These are phyloP conservation scores for Xenopus borealis DNA, from an alignment of 2,113 vertebrate species.

Conservation along the genomic window DNA sequence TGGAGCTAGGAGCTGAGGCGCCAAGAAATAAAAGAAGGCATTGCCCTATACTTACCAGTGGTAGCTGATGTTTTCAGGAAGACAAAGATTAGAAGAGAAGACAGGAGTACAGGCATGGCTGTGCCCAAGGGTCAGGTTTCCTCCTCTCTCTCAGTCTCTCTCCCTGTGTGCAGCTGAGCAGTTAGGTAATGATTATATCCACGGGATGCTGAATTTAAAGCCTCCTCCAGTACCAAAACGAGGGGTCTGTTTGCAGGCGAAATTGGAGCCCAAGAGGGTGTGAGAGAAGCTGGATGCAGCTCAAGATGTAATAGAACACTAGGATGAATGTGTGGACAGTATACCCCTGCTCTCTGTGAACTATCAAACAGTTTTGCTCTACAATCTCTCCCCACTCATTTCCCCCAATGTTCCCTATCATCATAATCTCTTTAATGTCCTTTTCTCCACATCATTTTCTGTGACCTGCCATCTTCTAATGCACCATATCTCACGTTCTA, in stretches of 20 bases:
- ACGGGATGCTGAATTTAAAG: constrained; percentile 31
- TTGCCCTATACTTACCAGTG: constrained; percentile 17
- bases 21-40: no score
- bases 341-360: no score
- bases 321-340: constrained; percentile 8
- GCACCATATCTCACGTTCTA: no score
- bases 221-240: constrained; percentile 9
- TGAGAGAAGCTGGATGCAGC: constrained; percentile 21
- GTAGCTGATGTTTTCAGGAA: not conserved
- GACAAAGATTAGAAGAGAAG: not conserved
- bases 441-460: no score
- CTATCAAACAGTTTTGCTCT: no score
- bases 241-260: constrained; percentile 22
- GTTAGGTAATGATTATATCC: constrained; percentile 9
- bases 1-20: no score
- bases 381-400: no score
- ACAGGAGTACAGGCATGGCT: constrained; percentile 16
- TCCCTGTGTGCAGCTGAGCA: not conserved
- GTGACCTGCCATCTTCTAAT: no score
- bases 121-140: not conserved
- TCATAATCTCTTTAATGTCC: no score
- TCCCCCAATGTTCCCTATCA: no score
- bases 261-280: constrained; percentile 22
- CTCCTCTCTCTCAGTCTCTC: not conserved
- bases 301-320: constrained; percentile 38